Evolutionary conservation across 2,797 vertebrate genomes (phyloP).

Genomic region (Valencia hispanica): DNA sequence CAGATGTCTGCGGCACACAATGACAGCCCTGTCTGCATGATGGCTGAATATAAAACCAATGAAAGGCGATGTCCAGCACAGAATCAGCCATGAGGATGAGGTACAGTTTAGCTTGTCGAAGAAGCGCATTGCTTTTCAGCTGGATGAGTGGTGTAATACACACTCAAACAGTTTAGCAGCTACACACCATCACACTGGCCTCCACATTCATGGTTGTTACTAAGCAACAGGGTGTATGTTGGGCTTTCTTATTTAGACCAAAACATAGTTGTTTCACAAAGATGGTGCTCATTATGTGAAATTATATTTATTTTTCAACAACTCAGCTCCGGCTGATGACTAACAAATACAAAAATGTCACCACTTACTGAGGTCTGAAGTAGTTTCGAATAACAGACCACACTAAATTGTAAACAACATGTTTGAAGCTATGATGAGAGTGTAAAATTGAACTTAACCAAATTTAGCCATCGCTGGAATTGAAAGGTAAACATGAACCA

Average conservation of each 20-base stretch:
- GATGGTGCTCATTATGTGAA: constrained; percentile 36
- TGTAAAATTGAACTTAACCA: neutral
- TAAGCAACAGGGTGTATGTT: constrained; percentile 66
- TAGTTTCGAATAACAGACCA: neutral
- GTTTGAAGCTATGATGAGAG: neutral
- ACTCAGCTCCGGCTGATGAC: constrained; percentile 1
- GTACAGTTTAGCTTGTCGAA: constrained; percentile 43
- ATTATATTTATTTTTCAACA: constrained; percentile 3
- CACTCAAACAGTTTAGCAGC: constrained; percentile 49
- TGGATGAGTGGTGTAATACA: constrained; percentile 50
- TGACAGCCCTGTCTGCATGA: constrained; percentile 13
- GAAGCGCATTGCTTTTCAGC: constrained; percentile 49
- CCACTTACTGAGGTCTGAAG: neutral
- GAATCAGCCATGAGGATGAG: constrained; percentile 24
- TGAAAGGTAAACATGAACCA: neutral
- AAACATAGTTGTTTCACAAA: constrained; percentile 47
- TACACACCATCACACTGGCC: constrained; percentile 49
- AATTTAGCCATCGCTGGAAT: neutral
- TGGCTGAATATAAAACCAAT: constrained; percentile 22
- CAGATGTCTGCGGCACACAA: constrained; percentile 8
- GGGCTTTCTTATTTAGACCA: constrained; percentile 39
- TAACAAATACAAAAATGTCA: neutral
- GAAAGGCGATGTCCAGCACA: neutral
- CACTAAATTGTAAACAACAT: neutral
- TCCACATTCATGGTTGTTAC: constrained; percentile 67